Evolutionary conservation across 2,113 vertebrate species (phyloP).

Genomic region (Myrmophylax atrothorax): DNA sequence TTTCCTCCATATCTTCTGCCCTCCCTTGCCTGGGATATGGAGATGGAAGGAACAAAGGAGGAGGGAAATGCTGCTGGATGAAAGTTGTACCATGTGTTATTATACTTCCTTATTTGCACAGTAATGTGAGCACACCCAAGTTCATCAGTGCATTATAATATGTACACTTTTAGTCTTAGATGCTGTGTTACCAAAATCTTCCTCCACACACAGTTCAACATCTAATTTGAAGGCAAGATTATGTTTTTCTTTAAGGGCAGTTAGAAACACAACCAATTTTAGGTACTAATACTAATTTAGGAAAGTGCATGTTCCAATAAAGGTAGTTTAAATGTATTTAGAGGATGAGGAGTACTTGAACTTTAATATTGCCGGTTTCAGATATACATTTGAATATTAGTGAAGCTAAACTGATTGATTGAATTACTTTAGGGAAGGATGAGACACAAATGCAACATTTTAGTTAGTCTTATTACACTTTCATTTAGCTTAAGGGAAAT

Average conservation of each 20-base stretch:
- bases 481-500: constrained; percentile 62
- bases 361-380: constrained; percentile 45
- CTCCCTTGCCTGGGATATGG: not conserved
- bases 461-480: constrained; percentile 56
- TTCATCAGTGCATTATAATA: not conserved
- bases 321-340: constrained; percentile 51
- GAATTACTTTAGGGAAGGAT: constrained; percentile 59
- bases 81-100: not conserved
- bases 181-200: not conserved
- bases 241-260: constrained; percentile 42
- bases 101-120: not conserved
- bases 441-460: constrained; percentile 56
- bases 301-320: constrained; percentile 35
- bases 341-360: constrained; percentile 38
- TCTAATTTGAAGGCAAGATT: constrained; percentile 29
- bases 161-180: not conserved
- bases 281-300: constrained; percentile 50
- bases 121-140: not conserved
- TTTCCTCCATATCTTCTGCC: not conserved
- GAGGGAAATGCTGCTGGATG: not conserved
- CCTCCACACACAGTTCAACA: not conserved
- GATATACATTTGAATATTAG: constrained; percentile 61
- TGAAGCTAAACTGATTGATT: constrained; percentile 70
- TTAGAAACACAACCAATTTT: constrained; percentile 46
- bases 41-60: not conserved